A percentile compares a stretch with the other conserved stretches of the same genome.
These are phyloP conservation scores for Turnix velox DNA, from an alignment of 2,113 vertebrate species.

Conservation along the genomic window DNA sequence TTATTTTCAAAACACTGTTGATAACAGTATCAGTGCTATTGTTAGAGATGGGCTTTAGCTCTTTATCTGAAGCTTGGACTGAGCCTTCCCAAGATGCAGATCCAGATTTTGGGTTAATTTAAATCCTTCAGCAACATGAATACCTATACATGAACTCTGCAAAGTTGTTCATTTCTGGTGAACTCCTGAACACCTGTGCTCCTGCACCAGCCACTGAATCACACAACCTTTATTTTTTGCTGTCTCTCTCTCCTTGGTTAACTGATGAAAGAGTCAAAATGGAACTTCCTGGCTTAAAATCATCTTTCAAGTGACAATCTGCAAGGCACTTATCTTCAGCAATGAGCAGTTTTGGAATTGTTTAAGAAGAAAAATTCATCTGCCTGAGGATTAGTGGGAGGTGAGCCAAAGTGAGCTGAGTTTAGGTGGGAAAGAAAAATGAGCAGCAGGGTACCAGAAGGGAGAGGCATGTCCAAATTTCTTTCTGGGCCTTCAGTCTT, in stretches of 20 bases:
- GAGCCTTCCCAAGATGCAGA: neutral
- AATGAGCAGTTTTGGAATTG: neutral
- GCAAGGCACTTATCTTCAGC: neutral
- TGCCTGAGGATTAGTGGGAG: neutral
- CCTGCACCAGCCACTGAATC: neutral
- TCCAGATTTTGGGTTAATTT: slow-evolving; percentile 4
- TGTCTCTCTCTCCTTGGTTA: neutral
- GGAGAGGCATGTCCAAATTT: neutral
- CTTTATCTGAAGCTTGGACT: neutral
- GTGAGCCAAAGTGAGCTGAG: slow-evolving; percentile 25
- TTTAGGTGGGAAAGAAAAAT: slow-evolving; percentile 44
- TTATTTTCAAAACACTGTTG: neutral
- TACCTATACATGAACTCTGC: neutral
- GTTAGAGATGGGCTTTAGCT: neutral
- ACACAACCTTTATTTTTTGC: neutral
- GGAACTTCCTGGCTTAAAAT: slow-evolving; percentile 6
- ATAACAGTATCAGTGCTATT: neutral
- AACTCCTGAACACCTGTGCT: neutral
- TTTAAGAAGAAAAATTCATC: slow-evolving; percentile 25
- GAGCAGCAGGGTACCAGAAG: slow-evolving; percentile 12
- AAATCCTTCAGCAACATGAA: neutral
- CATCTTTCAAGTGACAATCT: slow-evolving; percentile 1
- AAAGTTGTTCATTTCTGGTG: neutral
- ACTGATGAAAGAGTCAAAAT: slow-evolving; percentile 24
- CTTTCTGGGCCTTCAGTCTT: slow-evolving; percentile 8